Base-by-base conservation (phyloP, 2,888 invertebrate species). In the Cacoxenus indagator region DNA sequence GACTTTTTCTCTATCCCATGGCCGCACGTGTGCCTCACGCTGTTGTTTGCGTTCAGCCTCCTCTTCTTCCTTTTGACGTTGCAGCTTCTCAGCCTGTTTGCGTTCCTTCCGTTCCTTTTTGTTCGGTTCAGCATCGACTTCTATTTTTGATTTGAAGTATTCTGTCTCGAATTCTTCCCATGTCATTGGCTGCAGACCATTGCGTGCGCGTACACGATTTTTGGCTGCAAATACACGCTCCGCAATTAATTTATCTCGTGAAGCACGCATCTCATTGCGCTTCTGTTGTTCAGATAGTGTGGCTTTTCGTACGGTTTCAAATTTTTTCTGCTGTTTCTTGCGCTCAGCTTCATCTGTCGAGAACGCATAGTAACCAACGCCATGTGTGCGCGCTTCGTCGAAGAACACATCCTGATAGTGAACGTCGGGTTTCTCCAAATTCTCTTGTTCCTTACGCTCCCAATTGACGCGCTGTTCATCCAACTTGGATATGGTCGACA, bases 351-450 rank as follows among this genome's bases (percentile, higher is more conserved):
- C 96, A 78, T 97, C 95, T 55, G 93, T 94, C 14, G 97, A 95
- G 87, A 98, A 97, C 24, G 93, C 92, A 88, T 93, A 98, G 88
- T 96, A 98, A 4, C 95, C 96, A 19, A 96, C 96, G 82, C 98
- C 98, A 85, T 98, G 97, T 11, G 93, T 91, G 71, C 98, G 91
- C 0, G 97, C 95, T 92, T 98, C 98, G 87, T 96, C 94, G 87
- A 94, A 96, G 68, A 95, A 90, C 65, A 98, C 90, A 89, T 98
- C 96, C 88, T 97, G 95, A 85, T 98, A 98, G 89, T 98, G 97
- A 64, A 96, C 91, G 87, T 94, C 91, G 70, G 91, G 89, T 87
- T 96, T 94, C 3, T 92, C 90, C 0, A 91, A 85, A 65, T 95
- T 89, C 81, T 93, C 92, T 61, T 90, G 91, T 83, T 95, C 95